Evolutionary conservation across 2,113 vertebrate genomes (phyloP).

Genomic region (Gasterosteus aculeatus): DNA sequence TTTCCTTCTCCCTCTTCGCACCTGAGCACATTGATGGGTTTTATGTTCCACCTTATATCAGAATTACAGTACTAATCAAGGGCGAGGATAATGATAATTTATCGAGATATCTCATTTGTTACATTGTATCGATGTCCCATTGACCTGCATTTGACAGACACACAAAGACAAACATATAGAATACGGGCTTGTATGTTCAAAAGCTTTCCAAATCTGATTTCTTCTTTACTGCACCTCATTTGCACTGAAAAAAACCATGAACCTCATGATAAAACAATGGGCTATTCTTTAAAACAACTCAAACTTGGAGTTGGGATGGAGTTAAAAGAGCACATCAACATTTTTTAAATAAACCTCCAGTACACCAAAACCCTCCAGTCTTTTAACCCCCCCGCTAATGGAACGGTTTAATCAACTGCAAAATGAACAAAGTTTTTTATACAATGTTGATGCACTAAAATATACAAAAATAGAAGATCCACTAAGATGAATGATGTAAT

Average conservation of each 20-base stretch:
- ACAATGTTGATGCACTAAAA: not conserved
- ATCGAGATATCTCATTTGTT: conserved; percentile 27
- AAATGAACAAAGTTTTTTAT: not conserved
- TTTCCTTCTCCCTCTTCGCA: conserved; percentile 22
- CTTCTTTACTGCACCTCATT: not conserved
- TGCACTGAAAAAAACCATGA: not conserved
- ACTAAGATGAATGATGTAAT: not conserved
- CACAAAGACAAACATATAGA: not conserved
- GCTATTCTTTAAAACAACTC: conserved; percentile 7
- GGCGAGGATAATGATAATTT: conserved; percentile 44
- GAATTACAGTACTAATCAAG: conserved; percentile 35
- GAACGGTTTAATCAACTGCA: not conserved
- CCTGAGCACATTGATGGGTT: conserved; percentile 23
- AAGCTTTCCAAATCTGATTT: not conserved
- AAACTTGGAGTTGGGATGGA: too few species aligned
- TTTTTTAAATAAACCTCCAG: not conserved
- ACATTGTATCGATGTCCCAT: not conserved
- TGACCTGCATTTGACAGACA: conserved; percentile 40
- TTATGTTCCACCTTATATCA: conserved; percentile 7
- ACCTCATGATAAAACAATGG: too few species aligned
- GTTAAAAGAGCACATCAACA: not conserved
- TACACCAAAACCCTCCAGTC: not conserved
- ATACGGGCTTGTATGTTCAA: not conserved
- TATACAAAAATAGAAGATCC: not conserved
- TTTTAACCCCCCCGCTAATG: not conserved